Base-by-base conservation (phyloP, 2,797 vertebrate species). In the Threskiornis aethiopicus region DNA sequence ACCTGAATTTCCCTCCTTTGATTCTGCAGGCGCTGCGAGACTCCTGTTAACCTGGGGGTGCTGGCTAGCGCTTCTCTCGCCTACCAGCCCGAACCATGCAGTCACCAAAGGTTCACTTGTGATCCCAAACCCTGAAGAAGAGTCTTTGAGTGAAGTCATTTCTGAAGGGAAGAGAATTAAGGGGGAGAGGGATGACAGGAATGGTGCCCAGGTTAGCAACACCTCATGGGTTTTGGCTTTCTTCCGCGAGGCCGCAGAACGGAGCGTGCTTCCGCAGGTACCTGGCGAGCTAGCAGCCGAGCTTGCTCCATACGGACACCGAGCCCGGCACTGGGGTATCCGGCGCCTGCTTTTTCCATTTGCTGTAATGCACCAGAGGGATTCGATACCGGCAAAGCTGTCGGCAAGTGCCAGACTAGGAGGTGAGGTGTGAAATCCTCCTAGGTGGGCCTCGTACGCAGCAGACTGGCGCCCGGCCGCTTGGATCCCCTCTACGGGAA, bases 11-110 rank as follows among this genome's bases (percentile, higher is more conserved):
- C 46, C 33, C 37, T 59, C 46, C 28, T 52, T 44, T 13, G 28
- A 19, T 52, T 44, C 72, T 13, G 46, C 39, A 28, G 26, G 21
- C 12, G 4, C 41, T 12, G 9, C 11, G 46, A 76, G 44, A 33
- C 55, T 46, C 39, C 64, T 61, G 33, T 33, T 61, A 46, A 13
- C 39, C 21, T 8, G 46, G 46, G 46, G 37, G 5, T 33, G 33
- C 28, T 22, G 33, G 46, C 42, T 29, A 9, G 35, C 0, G 1
- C 37, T 59, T 33, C 72, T 39, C 46, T 35, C 3, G 0, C 46
- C 22, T 37, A 5, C 33, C 33, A 5, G 20, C 46, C 80, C 20
- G 55, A 42, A 20, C 46, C 16, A 0, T 13, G 39, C 39, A 1
- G 3, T 21, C 41, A 17, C n/a, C 47, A 13, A 14, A 33, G 47